Evolutionary conservation across 1,140 invertebrate species (phyloP), one percentile per base, ranked within the genome.

Genomic region (Brachionus paranguensis): DNA sequence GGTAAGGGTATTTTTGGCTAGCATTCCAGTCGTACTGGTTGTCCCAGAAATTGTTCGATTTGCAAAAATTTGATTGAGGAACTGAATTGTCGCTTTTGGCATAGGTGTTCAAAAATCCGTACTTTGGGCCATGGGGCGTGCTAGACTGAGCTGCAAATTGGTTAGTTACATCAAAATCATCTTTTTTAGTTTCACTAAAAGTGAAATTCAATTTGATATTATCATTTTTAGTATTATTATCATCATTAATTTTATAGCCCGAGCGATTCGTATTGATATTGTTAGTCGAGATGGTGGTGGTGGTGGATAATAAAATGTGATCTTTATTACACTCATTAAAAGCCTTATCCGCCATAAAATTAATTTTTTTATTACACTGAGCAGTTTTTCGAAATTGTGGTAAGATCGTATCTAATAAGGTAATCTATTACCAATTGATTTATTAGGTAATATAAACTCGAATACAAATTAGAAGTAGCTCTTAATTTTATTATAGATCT

Each of bases 251-350:
- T 81, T 68, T 81, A 60, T 45, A 81, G 53, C 37, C 43, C 24
- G 47, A 76, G 47, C 20, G 20, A 68, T 33, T 68, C 27, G 65
- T 37, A 41, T 33, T 68, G 65, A 33, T 68, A 68, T 33, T 68
- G 29, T 5, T 68, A 24, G 60, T 33, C 7, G 20, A 10, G 60
- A 65, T 68, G 27, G 64, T 64, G 11, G 65, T 68, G 41, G 68
- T 43, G 68, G 72, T 81, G 53, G 78, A 64, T 68, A 81, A 81
- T 81, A 81, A 81, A 81, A 81, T 24, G 27, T 68, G 78, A 81
- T 81, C 78, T 81, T 81, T 81, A 81, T 81, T 81, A 81, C 78
- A 64, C 41, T 81, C 78, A 81, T 81, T 81, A 81, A 81, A 72
- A 72, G 68, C 68, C 68, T 72, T 64, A 81, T 81, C 78, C 78